phyloP scores from a whole-genome alignment of 2,888 invertebrate genomes.

The Charanyca ferruginea region DNA sequence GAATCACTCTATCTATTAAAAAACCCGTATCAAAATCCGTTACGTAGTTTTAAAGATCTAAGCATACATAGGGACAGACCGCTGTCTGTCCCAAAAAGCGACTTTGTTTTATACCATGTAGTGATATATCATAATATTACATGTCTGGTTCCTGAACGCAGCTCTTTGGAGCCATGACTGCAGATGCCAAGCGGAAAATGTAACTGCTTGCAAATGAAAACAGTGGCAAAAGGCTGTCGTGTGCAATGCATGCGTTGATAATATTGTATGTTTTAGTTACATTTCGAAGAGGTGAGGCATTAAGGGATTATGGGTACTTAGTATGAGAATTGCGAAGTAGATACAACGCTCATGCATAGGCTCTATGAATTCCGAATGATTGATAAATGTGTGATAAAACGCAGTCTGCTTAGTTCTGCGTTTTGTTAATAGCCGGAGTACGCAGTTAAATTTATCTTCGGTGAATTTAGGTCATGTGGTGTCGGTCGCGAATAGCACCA shows the following conservation, averaged over 20 bases:
- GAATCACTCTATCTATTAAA: too few relatives aligned
- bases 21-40: too few relatives aligned
- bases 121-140: constrained; percentile 33
- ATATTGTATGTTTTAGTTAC: constrained; percentile 51
- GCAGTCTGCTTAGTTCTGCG: too few relatives aligned
- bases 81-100: too few relatives aligned
- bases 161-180: constrained; percentile 46
- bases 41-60: too few relatives aligned
- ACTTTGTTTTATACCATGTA: too few relatives aligned
- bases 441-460: too few relatives aligned
- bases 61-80: too few relatives aligned
- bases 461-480: too few relatives aligned
- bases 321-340: neutral
- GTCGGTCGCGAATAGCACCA: too few relatives aligned
- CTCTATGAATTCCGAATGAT: constrained; percentile 1
- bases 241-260: constrained; percentile 49
- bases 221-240: constrained; percentile 67
- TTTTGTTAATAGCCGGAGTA: too few relatives aligned
- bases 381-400: neutral
- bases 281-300: constrained; percentile 29
- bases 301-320: constrained; percentile 1
- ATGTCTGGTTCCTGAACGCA: constrained; percentile 43
- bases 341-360: neutral
- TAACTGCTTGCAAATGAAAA: constrained; percentile 69
- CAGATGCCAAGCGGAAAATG: constrained; percentile 66